These are phyloP conservation scores for Rhopilema esculentum DNA, from an alignment of 30 jellyfish, hydroid and myxozoan species.

Conservation along the genomic window DNA sequence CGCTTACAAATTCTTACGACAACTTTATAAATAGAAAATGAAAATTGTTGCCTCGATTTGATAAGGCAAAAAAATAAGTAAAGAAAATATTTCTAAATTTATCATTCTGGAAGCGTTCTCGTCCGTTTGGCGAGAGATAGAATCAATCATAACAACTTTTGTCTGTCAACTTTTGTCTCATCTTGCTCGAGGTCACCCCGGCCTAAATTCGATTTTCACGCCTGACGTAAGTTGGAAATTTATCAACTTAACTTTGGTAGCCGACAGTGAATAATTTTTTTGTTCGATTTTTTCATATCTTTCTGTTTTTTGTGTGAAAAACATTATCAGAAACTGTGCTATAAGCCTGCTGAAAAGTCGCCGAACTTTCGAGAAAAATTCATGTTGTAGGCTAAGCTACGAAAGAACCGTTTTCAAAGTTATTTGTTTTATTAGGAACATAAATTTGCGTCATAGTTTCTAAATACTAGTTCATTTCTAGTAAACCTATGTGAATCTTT, in stretches of 20 bases:
- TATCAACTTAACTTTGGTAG: background rate
- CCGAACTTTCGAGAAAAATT: no score
- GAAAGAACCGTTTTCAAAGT: no score
- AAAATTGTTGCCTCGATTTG: no score
- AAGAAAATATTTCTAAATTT: no score
- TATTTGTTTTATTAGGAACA: no score
- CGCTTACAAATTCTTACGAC: background rate
- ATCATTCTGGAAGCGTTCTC: background rate
- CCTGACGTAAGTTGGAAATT: background rate
- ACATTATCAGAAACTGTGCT: background rate
- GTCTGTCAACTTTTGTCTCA: background rate
- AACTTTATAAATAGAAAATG: no score
- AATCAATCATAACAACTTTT: background rate
- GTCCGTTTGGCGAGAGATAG: background rate
- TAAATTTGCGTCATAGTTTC: no score
- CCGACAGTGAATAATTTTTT: background rate
- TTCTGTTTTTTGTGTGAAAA: background rate
- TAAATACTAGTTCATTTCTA: no score
- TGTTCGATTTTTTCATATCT: background rate
- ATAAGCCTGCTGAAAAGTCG: background rate
- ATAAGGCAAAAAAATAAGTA: no score
- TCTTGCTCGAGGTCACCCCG: background rate
- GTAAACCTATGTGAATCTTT: background rate
- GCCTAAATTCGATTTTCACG: background rate
- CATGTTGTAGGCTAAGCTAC: no score